Percentiles rank a stretch among this genome's conserved stretches.
phyloP scores from a whole-genome alignment of 2,888 invertebrate genomes.

The Spodoptera picta region DNA sequence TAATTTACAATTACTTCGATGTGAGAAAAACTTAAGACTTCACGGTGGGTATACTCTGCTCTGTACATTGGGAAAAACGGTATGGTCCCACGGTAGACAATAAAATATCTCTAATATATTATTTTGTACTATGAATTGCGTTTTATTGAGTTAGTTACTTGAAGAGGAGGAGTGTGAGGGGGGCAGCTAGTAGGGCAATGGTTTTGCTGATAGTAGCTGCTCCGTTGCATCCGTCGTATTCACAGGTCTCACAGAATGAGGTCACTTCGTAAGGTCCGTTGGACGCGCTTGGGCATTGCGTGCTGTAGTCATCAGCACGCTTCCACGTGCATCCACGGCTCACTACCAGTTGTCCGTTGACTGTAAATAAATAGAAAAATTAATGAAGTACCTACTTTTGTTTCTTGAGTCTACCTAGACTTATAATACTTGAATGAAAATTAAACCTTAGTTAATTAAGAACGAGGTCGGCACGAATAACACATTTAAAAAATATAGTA shows the following conservation, averaged over 20 bases:
- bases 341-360: slow-evolving; percentile 84
- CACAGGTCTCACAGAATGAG: slow-evolving; percentile 91
- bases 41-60: slow-evolving; percentile 54
- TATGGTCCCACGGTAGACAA: slow-evolving; percentile 54
- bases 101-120: slow-evolving; percentile 38
- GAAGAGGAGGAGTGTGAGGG: slow-evolving; percentile 77
- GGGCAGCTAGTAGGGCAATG: slow-evolving; percentile 78
- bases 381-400: not conserved
- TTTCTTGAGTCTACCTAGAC: too few species aligned
- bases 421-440: too few species aligned
- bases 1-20: slow-evolving; percentile 52
- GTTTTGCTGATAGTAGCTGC: slow-evolving; percentile 84
- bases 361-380: slow-evolving; percentile 73
- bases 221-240: slow-evolving; percentile 91
- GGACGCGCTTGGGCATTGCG: slow-evolving; percentile 83
- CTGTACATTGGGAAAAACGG: slow-evolving; percentile 32
- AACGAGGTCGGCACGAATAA: too few species aligned
- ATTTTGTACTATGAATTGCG: slow-evolving; percentile 46
- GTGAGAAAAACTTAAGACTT: slow-evolving; percentile 35
- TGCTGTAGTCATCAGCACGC: slow-evolving; percentile 85
- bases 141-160: slow-evolving; percentile 68
- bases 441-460: too few species aligned
- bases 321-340: slow-evolving; percentile 90
- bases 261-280: slow-evolving; percentile 85
- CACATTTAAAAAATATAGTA: too few species aligned